phyloP scores from a whole-genome alignment of 2,888 invertebrate species.

The Pseudococcus jackbeardsleyi region DNA sequence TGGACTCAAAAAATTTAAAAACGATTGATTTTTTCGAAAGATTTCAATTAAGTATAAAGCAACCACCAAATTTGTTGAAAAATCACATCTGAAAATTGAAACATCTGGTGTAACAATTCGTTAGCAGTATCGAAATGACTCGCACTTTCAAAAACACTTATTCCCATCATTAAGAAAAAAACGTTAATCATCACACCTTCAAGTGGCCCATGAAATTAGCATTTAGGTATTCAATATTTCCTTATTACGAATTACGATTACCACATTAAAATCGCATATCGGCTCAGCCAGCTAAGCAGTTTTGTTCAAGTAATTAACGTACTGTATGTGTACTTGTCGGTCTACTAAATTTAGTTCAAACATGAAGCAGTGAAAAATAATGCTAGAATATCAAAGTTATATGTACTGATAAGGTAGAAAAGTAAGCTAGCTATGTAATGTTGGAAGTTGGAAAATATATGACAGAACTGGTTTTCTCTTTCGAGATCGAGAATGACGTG shows the following conservation, averaged over 20 bases:
- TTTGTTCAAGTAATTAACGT: background rate
- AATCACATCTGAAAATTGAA: too few species aligned
- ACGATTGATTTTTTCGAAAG: too few species aligned
- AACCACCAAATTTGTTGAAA: too few species aligned
- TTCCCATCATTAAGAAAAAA: background rate
- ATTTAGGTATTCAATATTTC: conserved; percentile 1
- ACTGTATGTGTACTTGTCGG: background rate
- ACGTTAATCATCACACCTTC: background rate
- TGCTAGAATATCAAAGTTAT: background rate
- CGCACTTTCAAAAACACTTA: too few species aligned
- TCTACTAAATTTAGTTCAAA: conserved; percentile 14
- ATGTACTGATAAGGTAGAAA: background rate
- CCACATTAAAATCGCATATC: background rate
- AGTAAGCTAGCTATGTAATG: background rate
- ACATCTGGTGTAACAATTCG: too few species aligned
- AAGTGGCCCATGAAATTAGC: background rate
- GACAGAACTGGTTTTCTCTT: background rate
- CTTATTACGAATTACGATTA: background rate
- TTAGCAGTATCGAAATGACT: too few species aligned
- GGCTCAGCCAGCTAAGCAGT: background rate
- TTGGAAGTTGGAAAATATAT: background rate
- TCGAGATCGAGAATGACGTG: too few species aligned
- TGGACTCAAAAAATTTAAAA: too few species aligned
- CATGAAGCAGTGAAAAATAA: background rate
- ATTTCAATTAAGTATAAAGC: too few species aligned